phyloP scores from a whole-genome alignment of 64 coral and sea anemone species.

The Stichodactyla mertensii region DNA sequence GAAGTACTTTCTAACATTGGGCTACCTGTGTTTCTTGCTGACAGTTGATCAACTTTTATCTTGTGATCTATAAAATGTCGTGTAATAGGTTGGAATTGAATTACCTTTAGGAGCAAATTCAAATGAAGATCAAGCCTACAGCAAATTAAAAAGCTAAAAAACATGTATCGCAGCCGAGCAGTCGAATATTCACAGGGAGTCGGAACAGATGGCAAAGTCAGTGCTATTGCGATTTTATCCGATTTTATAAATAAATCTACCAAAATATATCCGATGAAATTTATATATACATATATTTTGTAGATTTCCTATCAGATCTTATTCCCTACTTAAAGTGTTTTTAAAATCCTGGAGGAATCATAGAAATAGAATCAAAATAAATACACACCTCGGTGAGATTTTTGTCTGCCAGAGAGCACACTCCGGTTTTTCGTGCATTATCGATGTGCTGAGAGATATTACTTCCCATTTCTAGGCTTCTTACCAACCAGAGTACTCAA shows the following conservation, averaged over 20 bases:
- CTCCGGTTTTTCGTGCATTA: slow-evolving; percentile 84
- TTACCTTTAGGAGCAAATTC: not conserved
- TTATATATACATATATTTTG: not conserved
- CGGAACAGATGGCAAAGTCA: not conserved
- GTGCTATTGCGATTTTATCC: not conserved
- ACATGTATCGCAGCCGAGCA: not conserved
- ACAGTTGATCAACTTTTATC: not conserved
- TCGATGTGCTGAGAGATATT: slow-evolving; percentile 86
- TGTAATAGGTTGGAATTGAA: not conserved
- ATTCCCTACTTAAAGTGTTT: not conserved
- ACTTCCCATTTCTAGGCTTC: slow-evolving; percentile 55
- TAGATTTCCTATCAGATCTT: not conserved
- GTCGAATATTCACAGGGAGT: not conserved
- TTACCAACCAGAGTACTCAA: not conserved
- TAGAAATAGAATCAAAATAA: not conserved
- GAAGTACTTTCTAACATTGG: too few relatives aligned
- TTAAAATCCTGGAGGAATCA: not conserved
- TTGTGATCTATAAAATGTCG: not conserved
- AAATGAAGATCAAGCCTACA: not conserved
- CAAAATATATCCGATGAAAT: not conserved
- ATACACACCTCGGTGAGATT: slow-evolving; percentile 60
- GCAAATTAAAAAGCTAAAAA: not conserved
- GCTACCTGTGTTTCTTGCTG: not conserved
- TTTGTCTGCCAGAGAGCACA: slow-evolving; percentile 69
- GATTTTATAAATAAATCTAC: not conserved